Conservation (phyloP, 2,797 vertebrate genomes). For the Microchirus variegatus region DNA sequence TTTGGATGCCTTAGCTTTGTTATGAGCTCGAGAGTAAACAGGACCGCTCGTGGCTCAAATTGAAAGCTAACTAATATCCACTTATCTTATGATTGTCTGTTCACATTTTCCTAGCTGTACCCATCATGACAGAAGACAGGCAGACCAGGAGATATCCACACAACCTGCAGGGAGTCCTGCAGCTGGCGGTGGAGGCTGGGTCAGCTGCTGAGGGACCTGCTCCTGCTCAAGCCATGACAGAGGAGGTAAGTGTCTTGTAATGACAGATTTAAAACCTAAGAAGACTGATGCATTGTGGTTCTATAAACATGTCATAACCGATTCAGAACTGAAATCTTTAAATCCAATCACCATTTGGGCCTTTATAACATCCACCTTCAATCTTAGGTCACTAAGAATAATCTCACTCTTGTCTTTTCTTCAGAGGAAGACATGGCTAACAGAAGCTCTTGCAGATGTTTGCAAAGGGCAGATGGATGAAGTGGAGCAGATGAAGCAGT, state of each 20-base stretch:
- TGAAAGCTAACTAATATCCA: no score
- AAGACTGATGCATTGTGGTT: no score
- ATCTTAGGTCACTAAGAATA: background rate
- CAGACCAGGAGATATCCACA: slow-evolving; percentile 71
- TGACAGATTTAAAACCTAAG: no score
- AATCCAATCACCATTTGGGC: no score
- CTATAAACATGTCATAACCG: no score
- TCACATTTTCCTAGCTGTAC: background rate
- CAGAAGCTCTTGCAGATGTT: slow-evolving; percentile 84
- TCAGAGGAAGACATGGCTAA: slow-evolving; percentile 86
- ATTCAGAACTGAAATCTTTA: no score
- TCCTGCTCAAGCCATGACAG: slow-evolving; percentile 83
- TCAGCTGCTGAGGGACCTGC: slow-evolving; percentile 75
- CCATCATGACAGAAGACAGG: slow-evolving; percentile 75
- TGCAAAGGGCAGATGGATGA: slow-evolving; percentile 87
- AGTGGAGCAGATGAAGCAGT: slow-evolving; percentile 89
- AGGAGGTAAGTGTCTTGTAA: slow-evolving; percentile 78
- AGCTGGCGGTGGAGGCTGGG: slow-evolving; percentile 88
- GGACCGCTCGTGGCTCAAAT: no score
- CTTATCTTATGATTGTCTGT: no score
- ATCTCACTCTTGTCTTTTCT: background rate
- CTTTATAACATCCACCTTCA: background rate
- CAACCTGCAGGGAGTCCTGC: slow-evolving; percentile 87
- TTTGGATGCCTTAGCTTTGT: no score
- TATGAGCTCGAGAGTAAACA: no score